Conservation (phyloP, 2,113 vertebrate genomes). For the Petrocephalus microphthalmus region DNA sequence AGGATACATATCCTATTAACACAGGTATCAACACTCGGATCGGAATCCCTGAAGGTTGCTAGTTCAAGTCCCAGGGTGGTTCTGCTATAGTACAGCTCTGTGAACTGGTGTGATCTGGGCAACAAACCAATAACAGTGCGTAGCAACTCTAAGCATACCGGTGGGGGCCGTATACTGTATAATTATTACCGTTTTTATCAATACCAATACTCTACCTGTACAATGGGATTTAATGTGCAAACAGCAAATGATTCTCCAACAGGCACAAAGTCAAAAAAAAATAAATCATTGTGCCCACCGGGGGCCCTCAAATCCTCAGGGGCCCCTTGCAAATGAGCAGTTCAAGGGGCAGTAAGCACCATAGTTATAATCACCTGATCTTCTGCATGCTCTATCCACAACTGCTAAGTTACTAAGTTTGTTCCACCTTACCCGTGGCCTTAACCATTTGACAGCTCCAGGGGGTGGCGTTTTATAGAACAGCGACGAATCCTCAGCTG, state of each 20-base stretch:
- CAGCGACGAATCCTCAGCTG: constrained; percentile 69
- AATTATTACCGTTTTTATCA: neutral
- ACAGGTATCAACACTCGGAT: neutral
- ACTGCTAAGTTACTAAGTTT: neutral
- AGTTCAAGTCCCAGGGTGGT: no score
- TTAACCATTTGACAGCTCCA: constrained; percentile 76
- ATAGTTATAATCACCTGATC: neutral
- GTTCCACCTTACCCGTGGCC: constrained; percentile 69
- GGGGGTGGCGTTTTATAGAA: constrained; percentile 63
- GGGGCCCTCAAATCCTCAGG: neutral
- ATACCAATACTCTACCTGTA: neutral
- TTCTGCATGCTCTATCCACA: neutral
- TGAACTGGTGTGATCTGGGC: neutral
- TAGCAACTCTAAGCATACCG: neutral
- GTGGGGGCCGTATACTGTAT: neutral
- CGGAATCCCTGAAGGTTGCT: no score
- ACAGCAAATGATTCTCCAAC: neutral
- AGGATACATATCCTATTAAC: neutral
- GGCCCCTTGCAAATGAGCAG: neutral
- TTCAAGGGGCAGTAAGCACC: neutral
- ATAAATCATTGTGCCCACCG: neutral
- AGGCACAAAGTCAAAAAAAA: neutral
- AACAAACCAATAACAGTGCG: neutral
- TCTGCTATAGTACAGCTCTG: neutral
- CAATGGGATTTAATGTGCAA: neutral